Evolutionary conservation across 2,113 vertebrate species (phyloP), one percentile per base, ranked within the genome.

Genomic region (Daboia siamensis): DNA sequence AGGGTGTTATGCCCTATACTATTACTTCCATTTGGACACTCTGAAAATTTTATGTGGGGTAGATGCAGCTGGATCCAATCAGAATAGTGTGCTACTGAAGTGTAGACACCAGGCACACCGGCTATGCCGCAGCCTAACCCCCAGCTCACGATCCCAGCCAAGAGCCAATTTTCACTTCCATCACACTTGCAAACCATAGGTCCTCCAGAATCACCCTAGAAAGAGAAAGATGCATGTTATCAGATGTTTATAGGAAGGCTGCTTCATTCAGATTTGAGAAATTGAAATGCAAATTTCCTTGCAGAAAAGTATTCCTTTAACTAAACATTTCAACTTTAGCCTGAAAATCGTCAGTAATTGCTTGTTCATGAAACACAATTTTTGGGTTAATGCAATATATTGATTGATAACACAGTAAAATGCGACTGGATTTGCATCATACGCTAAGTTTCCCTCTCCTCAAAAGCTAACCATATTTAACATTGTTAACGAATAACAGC

Each of bases 171-270:
- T 39, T 93, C 95, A 94, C 1, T 59, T 91, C 4, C n/a, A 80
- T 44, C 88, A 29, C 59, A 0, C 3, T 94, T 52, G 87, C 96
- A 97, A 20, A 94, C 92, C 92, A 96, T 55, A 23, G 96, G 95
- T 10, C 95, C 96, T 59, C 97, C 95, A 0, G 96, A 97, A 33
- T 97, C 96, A 48, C 95, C 95, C 96, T 97, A 64, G 1, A 85
- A 10, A 93, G 52, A 93, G 39, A 88, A 39, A 90, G 44, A 55
- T 21, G 23, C 21, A 15, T 39, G 29, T 20, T n/a, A 54, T 29
- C 48, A 54, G 17, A 80, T 21, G 7, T 80, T 39, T 44, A 39
- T 80, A 80, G 74, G 33, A 80, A 80, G 33, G 20, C 51, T 21
- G 21, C 20, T 80, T 21, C 9, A 3, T 24, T 90, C 56, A 4